Conservation (phyloP, 1,140 invertebrate genomes). For the Papilio polytes region DNA sequence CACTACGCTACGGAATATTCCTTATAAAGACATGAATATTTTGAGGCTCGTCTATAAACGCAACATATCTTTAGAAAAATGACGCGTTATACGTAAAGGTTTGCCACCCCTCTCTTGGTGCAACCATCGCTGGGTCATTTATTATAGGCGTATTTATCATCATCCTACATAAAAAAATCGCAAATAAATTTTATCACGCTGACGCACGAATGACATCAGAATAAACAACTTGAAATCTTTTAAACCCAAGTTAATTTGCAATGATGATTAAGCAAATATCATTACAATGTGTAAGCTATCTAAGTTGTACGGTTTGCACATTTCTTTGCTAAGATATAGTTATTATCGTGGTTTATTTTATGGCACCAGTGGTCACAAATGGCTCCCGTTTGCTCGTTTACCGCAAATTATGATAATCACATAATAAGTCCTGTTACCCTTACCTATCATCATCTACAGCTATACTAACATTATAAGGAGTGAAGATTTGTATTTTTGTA, state of each 20-base stretch:
- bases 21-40: too few species aligned
- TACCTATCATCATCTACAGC: neutral
- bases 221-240: neutral
- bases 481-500: too few species aligned
- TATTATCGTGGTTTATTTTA: neutral
- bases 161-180: neutral
- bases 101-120: neutral
- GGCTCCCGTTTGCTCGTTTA: neutral
- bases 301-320: neutral
- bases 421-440: neutral
- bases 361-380: neutral
- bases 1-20: too few species aligned
- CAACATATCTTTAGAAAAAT: too few species aligned
- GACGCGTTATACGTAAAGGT: too few species aligned
- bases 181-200: neutral
- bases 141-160: neutral
- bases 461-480: too few species aligned
- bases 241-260: neutral
- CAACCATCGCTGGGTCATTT: neutral
- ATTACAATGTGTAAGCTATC: neutral
- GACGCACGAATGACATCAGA: slow-evolving; percentile 13
- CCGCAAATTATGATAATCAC: neutral
- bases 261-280: slow-evolving; percentile 1
- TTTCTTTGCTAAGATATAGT: neutral
- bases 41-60: too few species aligned